Evolutionary conservation across 2,888 invertebrate species (phyloP), one percentile per base, ranked within the genome.

Genomic region (Isoperla grammatica): DNA sequence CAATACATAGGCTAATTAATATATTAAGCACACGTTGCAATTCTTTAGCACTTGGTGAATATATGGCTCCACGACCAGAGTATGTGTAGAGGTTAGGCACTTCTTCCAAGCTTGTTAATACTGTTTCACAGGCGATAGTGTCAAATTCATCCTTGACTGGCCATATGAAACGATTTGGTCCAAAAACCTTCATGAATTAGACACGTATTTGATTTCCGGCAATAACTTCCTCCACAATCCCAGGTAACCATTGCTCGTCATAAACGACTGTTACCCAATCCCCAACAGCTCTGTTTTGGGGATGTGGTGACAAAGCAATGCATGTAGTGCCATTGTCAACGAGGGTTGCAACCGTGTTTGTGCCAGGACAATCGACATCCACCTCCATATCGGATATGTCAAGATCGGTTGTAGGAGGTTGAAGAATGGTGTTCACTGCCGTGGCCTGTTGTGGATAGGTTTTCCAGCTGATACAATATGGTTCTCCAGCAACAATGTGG

Each of bases 121-220:
- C 11, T 5, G n/a, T 19, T 6, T 45, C 19, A 4, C 11, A 13
- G 9, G 19, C 23, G 8, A 48, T 48, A n/a, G n/a, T n/a, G 20
- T 20, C 48, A 19, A 11, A 48, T 19, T 48, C 48, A 22, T 22
- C 48, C 8, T 22, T 23, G n/a, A 19, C 48, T 2, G 48, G 48
- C 48, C 48, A 48, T 6, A 48, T 48, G 13, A 22, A 19, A n/a
- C 20, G 17, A 48, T 48, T 48, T 19, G 48, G 48, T 4, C 48
- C 48, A 22, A 20, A n/a, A 23, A 48, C 48, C 22, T 48, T 48
- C 48, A 48, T 48, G 13, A 19, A 48, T 22, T 48, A 20, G 3
- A 48, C 48, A 20, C 48, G 12, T 2, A 19, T 11, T 17, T 19
- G n/a, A 17, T 45, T 17, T 11, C 29, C 29, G 29, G 4, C 29